Evolutionary conservation across 2,113 vertebrate species (phyloP), one percentile per base, ranked within the genome.

Genomic region (Mormyrus iriodes): DNA sequence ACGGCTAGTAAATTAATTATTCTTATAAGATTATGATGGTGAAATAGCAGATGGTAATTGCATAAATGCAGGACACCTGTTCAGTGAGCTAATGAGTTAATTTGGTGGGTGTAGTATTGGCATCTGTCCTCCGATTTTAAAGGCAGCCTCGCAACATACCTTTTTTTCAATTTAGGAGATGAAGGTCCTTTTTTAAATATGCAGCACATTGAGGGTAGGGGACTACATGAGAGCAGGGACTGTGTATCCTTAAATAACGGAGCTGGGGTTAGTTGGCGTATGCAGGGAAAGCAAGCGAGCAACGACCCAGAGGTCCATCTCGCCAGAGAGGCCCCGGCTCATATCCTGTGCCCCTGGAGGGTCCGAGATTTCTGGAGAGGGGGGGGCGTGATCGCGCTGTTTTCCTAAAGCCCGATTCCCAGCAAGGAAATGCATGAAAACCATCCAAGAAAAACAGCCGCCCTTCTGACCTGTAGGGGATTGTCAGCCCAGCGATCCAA

Each of bases 371-470:
- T 89, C 73, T 2, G 13, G 7, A 10, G 49, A 89, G 53, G 79
- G 5, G 83, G 79, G 69, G 73, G 4, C 35, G 58, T 87, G 84
- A 58, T n/a, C 6, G 19, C 51, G 46, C 61, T 46, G 27, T 46
- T 82, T 89, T 48, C 87, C 51, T 79, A 51, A 84, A 89, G 90
- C 91, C 42, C 52, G 55, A 12, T 91, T 94, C 93, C 92, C 93
- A 94, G 90, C 90, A 91, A 93, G 90, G 91, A 91, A 83, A 91
- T 91, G 90, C 84, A 90, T 93, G 93, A 92, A 93, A 89, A 89
- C 89, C 90, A 90, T 93, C 93, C 93, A 94, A 94, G 89, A 85
- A 93, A 93, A 95, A 94, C 92, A 94, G 69, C 87, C 90, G 12
- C 91, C 94, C 92, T 89, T 46, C 79, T 92, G 94, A 94, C 94